Evolutionary conservation across 2,113 vertebrate species (phyloP).

Genomic region (Takifugu flavidus): DNA sequence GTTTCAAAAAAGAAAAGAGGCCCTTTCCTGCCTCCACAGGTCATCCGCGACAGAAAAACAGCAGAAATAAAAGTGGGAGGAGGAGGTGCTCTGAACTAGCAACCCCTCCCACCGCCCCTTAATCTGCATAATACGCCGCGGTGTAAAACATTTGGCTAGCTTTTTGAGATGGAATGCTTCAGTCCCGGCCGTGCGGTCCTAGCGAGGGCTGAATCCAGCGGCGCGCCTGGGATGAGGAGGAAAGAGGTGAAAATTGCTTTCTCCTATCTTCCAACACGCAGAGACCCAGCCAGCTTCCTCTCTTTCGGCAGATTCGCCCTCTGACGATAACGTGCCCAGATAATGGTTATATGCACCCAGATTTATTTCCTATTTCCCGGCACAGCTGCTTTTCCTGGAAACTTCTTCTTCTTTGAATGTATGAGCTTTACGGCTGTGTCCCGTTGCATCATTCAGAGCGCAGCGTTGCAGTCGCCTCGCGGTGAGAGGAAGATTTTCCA

Average conservation of each 20-base stretch:
- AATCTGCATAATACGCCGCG: conserved; percentile 73
- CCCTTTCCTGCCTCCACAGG: background rate
- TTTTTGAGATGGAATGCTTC: conserved; percentile 77
- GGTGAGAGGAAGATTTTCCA: conserved; percentile 24
- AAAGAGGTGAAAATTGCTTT: conserved; percentile 74
- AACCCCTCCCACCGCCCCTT: conserved; percentile 62
- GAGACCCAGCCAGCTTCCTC: conserved; percentile 49
- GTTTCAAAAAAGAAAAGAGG: conserved; percentile 38
- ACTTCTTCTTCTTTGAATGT: conserved; percentile 49
- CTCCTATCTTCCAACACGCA: conserved; percentile 67
- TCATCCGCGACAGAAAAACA: conserved; percentile 40
- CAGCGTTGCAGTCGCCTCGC: conserved; percentile 1
- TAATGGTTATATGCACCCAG: conserved; percentile 70
- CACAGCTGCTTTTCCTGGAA: conserved; percentile 60
- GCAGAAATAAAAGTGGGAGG: conserved; percentile 17
- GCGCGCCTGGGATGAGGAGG: conserved; percentile 44
- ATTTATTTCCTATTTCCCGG: conserved; percentile 72
- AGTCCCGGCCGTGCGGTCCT: conserved; percentile 54
- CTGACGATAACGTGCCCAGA: conserved; percentile 64
- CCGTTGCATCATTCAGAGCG: conserved; percentile 47
- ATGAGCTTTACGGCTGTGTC: conserved; percentile 54
- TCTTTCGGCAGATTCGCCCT: conserved; percentile 51
- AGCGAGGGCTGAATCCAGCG: conserved; percentile 53
- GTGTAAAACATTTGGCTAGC: conserved; percentile 75
- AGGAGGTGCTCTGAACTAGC: conserved; percentile 52